Conservation (phyloP, 2,113 vertebrate genomes). For the Crypturellus undulatus region DNA sequence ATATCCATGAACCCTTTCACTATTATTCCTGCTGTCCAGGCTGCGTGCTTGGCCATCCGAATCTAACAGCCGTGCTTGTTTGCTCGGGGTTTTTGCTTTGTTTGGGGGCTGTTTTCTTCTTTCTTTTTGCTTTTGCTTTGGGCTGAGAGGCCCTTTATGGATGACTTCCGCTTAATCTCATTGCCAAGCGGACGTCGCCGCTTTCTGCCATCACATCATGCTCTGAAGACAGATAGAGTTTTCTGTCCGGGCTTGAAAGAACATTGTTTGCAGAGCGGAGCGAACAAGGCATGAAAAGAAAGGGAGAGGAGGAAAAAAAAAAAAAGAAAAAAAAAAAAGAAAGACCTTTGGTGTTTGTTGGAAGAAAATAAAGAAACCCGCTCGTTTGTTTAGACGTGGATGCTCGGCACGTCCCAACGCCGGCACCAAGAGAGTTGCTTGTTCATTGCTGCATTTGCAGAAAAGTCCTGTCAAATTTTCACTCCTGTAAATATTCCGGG, state of each 20-base stretch:
- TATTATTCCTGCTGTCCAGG: background rate
- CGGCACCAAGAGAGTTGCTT: slow-evolving; percentile 39
- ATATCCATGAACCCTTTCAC: background rate
- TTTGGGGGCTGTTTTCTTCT: background rate
- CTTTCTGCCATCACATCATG: background rate
- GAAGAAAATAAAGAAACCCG: background rate
- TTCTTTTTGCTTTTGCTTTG: background rate
- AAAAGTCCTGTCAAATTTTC: background rate
- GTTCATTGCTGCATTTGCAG: background rate
- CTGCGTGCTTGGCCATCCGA: background rate
- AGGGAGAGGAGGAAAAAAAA: fast-evolving
- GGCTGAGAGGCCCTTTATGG: slow-evolving; percentile 55
- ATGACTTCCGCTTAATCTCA: background rate
- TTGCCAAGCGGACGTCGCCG: background rate
- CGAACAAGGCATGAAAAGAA: background rate
- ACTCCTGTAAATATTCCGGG: slow-evolving; percentile 22
- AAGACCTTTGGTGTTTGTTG: slow-evolving; percentile 14
- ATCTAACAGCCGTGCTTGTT: background rate
- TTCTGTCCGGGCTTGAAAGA: slow-evolving; percentile 18
- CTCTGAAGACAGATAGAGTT: slow-evolving; percentile 42
- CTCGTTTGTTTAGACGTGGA: slow-evolving; percentile 42
- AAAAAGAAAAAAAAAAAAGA: background rate
- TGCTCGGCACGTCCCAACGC: slow-evolving; percentile 51
- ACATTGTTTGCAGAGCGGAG: slow-evolving; percentile 50
- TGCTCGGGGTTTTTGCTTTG: background rate